Evolutionary conservation across 1,140 invertebrate genomes (phyloP), one percentile per base, ranked within the genome.

Genomic region (Galleria mellonella): DNA sequence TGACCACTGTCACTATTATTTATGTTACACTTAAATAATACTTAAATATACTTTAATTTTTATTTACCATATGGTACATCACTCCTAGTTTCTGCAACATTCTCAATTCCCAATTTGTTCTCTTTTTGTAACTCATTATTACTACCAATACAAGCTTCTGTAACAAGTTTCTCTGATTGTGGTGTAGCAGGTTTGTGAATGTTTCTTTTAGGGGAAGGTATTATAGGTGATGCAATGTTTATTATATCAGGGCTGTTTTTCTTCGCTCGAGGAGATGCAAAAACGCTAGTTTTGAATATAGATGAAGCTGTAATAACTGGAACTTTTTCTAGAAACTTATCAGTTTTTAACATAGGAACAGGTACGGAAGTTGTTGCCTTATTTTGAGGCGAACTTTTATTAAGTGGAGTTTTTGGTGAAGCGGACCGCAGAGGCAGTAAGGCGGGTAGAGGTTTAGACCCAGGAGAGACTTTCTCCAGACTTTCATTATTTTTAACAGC

Each of bases 51-150:
- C 6, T 6, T 23, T 23, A 23, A 23, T 23, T 23, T 23, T 23
- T 23, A 23, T 56, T 51, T 65, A 74, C 75, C 65, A 55, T 71
- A 47, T 32, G 41, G 35, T 37, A 44, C 27, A 39, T 51, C 31
- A 40, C 37, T 47, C 23, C 39, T 39, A 28, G 28, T 32, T 28
- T 15, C 15, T 15, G 7, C 23, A 32, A 9, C 12, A 46, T 39
- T 32, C 4, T 31, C 29, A 28, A 28, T 17, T 38, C 8, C 39
- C n/a, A 37, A 11, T 10, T 48, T 36, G 9, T 42, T 36, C 35
- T 10, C 28, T 40, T 29, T 15, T 1, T 14, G 36, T 30, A 15
- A 28, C 43, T 11, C 32, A 13, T 35, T 15, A 23, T 4, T 43
- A 30, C 9, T n/a, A 17, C 17, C 14, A 37, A 15, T 8, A 9